Evolutionary conservation across 2,113 vertebrate genomes (phyloP).

Genomic region (Oncorhynchus keta): DNA sequence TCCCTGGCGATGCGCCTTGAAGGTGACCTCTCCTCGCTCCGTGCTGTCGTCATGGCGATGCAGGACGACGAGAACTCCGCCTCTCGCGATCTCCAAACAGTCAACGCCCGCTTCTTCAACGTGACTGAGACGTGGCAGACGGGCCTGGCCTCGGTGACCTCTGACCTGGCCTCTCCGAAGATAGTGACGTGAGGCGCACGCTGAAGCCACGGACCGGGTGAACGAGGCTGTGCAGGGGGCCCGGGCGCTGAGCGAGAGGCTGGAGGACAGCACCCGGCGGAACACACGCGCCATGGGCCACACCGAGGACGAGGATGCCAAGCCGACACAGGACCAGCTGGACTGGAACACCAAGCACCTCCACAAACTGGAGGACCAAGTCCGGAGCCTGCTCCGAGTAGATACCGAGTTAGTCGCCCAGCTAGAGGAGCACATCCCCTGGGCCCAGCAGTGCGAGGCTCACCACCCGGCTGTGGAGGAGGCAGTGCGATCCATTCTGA

Average conservation of each 20-base stretch:
- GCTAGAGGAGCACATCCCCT: conserved; percentile 75
- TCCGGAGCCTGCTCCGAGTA: conserved; percentile 64
- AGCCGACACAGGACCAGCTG: conserved; percentile 71
- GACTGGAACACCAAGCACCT: conserved; percentile 75
- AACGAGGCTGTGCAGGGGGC: conserved; percentile 82
- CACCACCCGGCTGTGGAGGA: conserved; percentile 83
- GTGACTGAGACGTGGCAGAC: conserved; percentile 80
- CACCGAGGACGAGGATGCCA: conserved; percentile 84
- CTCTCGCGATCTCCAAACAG: conserved; percentile 71
- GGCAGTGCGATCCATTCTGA: conserved; percentile 82
- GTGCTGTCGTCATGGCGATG: conserved; percentile 65
- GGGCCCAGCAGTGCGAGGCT: conserved; percentile 77
- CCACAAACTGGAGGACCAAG: conserved; percentile 74
- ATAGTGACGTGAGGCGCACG: conserved; percentile 75
- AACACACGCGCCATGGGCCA: conserved; percentile 84
- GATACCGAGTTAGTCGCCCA: conserved; percentile 71
- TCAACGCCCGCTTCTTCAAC: conserved; percentile 80
- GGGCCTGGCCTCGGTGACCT: conserved; percentile 71
- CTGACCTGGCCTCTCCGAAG: conserved; percentile 75
- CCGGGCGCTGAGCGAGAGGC: conserved; percentile 74
- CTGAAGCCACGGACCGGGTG: conserved; percentile 75
- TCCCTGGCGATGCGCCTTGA: conserved; percentile 77
- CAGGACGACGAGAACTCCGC: conserved; percentile 75
- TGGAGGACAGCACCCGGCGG: conserved; percentile 86
- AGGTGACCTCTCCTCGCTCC: conserved; percentile 79